Evolutionary conservation across 2,888 invertebrate genomes (phyloP).

Genomic region (Synanthedon vespiformis): DNA sequence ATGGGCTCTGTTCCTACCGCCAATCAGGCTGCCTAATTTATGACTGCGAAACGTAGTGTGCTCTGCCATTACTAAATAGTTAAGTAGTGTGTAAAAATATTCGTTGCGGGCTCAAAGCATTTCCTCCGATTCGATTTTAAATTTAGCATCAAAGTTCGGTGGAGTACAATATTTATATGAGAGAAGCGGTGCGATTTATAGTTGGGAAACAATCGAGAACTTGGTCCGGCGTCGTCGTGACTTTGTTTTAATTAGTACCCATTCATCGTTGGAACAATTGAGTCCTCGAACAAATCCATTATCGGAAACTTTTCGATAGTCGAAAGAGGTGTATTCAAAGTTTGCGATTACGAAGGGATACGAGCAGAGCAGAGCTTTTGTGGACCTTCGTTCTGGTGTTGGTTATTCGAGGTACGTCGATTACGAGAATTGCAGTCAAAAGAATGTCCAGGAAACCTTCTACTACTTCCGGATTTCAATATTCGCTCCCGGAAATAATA

Average conservation of each 20-base stretch:
- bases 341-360: conserved; percentile 50
- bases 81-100: conserved; percentile 2
- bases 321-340: conserved; percentile 65
- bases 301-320: conserved; percentile 67
- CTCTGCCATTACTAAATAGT: no score
- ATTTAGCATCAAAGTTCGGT: conserved; percentile 59
- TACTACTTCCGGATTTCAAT: no score
- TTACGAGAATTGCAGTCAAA: conserved; percentile 23
- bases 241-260: conserved; percentile 71
- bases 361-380: conserved; percentile 23
- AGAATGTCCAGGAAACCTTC: background rate
- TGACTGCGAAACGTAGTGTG: no score
- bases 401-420: conserved; percentile 14
- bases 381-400: conserved; percentile 30
- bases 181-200: conserved; percentile 56
- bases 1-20: no score
- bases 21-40: no score
- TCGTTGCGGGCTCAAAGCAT: conserved; percentile 21
- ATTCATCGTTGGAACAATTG: conserved; percentile 67
- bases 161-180: conserved; percentile 59
- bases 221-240: conserved; percentile 61
- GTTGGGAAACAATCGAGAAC: conserved; percentile 61
- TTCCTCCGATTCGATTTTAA: conserved; percentile 53
- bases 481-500: conserved; percentile 24
- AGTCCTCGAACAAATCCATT: conserved; percentile 66